Base-by-base conservation (phyloP, 2,113 vertebrate species). In the Progne subis region DNA sequence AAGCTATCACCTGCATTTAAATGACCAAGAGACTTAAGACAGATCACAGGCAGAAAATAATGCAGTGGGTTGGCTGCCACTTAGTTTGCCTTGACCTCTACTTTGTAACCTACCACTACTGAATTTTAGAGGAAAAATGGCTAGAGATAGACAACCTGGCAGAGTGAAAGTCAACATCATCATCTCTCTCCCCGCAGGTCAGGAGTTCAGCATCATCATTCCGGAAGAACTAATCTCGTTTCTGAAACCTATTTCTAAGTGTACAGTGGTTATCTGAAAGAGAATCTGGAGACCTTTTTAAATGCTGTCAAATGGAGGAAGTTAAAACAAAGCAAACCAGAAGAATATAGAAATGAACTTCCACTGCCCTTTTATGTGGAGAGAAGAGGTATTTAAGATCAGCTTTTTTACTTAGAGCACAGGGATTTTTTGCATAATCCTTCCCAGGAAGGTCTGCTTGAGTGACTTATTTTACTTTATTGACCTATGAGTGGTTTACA, bases 151-250 rank as follows among this genome's bases (percentile, higher is more conserved):
- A 81, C 37, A 94, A 41, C 31, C 56, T 82, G 80, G 79, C 87
- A 92, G 50, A 95, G 68, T 64, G 74, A 95, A 93, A 82, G 67
- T 79, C 90, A 94, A 41, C 64, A 80, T 79, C 88, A 94, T 82
- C 86, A 81, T 89, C 80, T 92, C 76, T 86, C 39, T 83, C 65
- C 65, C 86, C 0, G 0, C 60, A 78, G 91, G 75, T 87, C 72
- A 95, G 94, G 74, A 96, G 89, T 96, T 97, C 95, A 98, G 49
- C 39, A 81, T 94, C 50, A 78, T 96, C 86, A 93, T 82, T 92
- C 67, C 2, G 3, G 87, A 96, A 85, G 83, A 95, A 50, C 53
- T 82, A 56, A 81, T 93, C 47, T 90, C 8, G 32, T 50, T 92
- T 94, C 88, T 87, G 61, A 93, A 96, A 88, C 46, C 79, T 76